phyloP scores from a whole-genome alignment of 2,113 vertebrate species.

The Ursus arctos region DNA sequence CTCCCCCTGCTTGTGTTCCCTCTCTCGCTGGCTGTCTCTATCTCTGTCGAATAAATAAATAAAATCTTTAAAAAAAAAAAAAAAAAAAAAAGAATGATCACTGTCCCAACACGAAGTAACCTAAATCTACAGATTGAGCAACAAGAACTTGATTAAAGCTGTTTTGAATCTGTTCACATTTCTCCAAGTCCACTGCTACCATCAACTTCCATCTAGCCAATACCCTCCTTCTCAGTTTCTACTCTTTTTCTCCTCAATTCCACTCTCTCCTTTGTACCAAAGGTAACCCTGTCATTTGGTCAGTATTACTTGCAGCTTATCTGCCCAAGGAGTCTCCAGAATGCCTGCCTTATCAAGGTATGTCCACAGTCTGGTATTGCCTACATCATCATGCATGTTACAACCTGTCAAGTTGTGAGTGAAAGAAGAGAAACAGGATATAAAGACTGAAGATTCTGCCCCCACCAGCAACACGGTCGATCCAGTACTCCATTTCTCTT shows the following conservation, averaged over 20 bases:
- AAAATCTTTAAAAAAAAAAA: too few relatives aligned
- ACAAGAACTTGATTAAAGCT: conserved; percentile 37
- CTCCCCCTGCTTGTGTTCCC: too few relatives aligned
- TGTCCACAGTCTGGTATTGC: not conserved
- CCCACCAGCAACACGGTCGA: not conserved
- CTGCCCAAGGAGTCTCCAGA: not conserved
- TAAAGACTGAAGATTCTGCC: not conserved
- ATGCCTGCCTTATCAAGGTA: not conserved
- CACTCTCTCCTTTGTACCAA: not conserved
- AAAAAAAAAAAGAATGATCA: conserved; percentile 6
- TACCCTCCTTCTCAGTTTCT: not conserved
- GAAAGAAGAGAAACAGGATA: not conserved
- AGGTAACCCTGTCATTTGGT: not conserved
- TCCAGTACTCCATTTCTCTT: not conserved
- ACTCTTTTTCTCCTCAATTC: not conserved
- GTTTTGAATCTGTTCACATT: not conserved
- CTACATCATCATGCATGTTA: not conserved
- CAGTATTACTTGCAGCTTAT: not conserved
- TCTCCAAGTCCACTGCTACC: not conserved
- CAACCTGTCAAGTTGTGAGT: not conserved
- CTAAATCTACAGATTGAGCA: not conserved
- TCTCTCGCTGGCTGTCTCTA: too few relatives aligned
- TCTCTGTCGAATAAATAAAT: too few relatives aligned
- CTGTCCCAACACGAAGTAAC: not conserved
- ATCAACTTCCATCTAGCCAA: not conserved